These are phyloP conservation scores for Hyalella azteca DNA, from an alignment of 2,888 invertebrate species.

Conservation along the genomic window DNA sequence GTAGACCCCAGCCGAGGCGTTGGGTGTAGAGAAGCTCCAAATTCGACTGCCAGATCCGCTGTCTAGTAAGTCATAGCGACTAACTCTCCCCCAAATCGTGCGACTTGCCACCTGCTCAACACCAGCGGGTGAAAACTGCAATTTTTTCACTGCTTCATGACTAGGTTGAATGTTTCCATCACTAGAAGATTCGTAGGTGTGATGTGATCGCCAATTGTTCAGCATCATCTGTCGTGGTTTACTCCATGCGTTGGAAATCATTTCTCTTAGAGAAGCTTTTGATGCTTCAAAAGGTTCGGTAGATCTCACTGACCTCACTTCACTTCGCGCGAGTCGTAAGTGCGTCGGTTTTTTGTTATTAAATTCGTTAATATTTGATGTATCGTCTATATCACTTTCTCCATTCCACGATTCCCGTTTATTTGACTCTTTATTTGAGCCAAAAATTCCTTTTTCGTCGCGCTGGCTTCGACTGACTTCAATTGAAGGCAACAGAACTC, in stretches of 20 bases:
- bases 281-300: too few species aligned
- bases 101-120: background rate
- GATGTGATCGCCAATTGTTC: background rate
- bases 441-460: background rate
- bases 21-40: background rate
- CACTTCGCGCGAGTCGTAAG: too few species aligned
- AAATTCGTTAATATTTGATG: too few species aligned
- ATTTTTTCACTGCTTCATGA: background rate
- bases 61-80: background rate
- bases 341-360: too few species aligned
- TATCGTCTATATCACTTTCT: too few species aligned
- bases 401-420: too few species aligned
- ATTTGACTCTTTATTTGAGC: background rate
- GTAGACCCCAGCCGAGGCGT: background rate
- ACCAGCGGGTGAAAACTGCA: background rate
- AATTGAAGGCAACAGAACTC: background rate
- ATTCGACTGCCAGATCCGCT: background rate
- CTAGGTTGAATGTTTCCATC: background rate
- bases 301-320: too few species aligned
- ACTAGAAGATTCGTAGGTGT: background rate
- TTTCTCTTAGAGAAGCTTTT: background rate
- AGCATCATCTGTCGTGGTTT: background rate
- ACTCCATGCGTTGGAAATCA: background rate
- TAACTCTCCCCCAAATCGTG: slow-evolving; percentile 4
- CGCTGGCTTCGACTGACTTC: background rate